phyloP scores from a whole-genome alignment of 64 coral and sea anemone species.

The Stylophora pistillata region DNA sequence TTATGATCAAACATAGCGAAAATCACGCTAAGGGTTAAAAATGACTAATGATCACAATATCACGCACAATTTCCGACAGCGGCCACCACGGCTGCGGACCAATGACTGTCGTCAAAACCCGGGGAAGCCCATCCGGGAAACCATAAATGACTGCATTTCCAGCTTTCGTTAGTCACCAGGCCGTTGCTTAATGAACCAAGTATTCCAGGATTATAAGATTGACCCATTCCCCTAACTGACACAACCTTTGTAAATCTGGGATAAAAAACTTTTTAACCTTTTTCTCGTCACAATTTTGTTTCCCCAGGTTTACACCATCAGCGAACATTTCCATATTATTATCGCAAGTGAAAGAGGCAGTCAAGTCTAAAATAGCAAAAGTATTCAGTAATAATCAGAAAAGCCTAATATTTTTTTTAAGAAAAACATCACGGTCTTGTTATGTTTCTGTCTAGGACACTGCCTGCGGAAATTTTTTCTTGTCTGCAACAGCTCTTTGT shows the following conservation, averaged over 20 bases:
- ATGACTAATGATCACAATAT: no score
- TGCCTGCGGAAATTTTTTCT: no score
- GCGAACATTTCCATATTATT: background rate
- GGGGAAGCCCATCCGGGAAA: background rate
- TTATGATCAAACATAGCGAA: no score
- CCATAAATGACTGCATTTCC: background rate
- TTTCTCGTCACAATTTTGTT: background rate
- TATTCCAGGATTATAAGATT: background rate
- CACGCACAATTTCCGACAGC: no score
- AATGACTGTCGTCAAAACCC: slow-evolving; percentile 37
- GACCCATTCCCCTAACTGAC: background rate
- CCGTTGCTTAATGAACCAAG: slow-evolving; percentile 54
- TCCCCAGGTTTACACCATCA: slow-evolving; percentile 5
- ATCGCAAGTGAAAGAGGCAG: background rate
- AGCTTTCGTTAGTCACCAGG: slow-evolving; percentile 15
- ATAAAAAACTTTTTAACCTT: background rate
- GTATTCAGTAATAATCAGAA: background rate
- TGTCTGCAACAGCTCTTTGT: no score
- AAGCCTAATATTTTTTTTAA: no score
- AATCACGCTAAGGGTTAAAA: no score
- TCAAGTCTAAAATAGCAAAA: background rate
- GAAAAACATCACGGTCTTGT: background rate
- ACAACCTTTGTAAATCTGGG: background rate
- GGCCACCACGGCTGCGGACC: background rate
- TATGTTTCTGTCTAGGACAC: no score